These are phyloP conservation scores for Nomada hirtipes DNA, from an alignment of 2,888 invertebrate species.

Conservation along the genomic window DNA sequence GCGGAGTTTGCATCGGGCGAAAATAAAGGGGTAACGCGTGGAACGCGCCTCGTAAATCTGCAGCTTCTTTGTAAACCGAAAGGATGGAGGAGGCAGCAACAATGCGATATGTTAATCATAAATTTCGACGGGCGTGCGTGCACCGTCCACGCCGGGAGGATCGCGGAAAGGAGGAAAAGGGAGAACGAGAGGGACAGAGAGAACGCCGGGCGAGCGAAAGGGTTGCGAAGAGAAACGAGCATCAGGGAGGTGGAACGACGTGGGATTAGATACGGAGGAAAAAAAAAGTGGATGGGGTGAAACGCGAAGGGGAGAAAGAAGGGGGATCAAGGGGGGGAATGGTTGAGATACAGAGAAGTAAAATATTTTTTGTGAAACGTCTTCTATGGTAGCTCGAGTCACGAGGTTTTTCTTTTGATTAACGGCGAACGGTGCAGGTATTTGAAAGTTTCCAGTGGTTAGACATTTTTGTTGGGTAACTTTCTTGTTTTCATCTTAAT, in stretches of 20 bases:
- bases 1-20: constrained; percentile 15
- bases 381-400: background rate
- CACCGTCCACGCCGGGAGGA: constrained; percentile 33
- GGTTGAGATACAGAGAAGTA: background rate
- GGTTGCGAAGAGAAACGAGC: constrained; percentile 18
- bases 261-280: constrained; percentile 24
- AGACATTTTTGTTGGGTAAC: background rate
- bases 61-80: constrained; percentile 52
- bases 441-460: background rate
- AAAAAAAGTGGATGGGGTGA: background rate
- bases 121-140: constrained; percentile 56
- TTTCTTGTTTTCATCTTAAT: no score
- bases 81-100: constrained; percentile 57
- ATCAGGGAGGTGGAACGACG: background rate
- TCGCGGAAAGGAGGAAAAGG: constrained; percentile 35
- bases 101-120: constrained; percentile 65
- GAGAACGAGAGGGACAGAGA: constrained; percentile 15
- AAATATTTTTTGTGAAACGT: background rate
- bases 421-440: background rate
- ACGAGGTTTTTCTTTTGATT: constrained; percentile 1
- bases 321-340: background rate
- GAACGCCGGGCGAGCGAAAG: background rate
- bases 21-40: constrained; percentile 49
- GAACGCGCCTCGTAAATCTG: constrained; percentile 59
- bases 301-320: background rate